These are phyloP conservation scores for Temnothorax longispinosus DNA, from an alignment of 1,140 invertebrate genomes.

Conservation along the genomic window DNA sequence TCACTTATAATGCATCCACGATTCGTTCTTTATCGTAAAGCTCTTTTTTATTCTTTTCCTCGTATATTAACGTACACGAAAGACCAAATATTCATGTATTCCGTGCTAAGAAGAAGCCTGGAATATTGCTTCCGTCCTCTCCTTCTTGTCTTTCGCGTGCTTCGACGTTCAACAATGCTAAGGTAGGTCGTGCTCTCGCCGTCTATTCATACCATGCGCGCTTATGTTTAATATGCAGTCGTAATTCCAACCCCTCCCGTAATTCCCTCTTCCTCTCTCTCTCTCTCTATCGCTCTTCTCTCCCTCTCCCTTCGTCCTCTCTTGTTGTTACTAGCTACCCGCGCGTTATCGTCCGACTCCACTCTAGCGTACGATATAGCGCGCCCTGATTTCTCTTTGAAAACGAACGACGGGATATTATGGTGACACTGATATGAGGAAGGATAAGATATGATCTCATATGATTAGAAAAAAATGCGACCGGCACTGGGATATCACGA, in stretches of 20 bases:
- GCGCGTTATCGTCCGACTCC: conserved; percentile 49
- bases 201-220: conserved; percentile 39
- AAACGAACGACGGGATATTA: conserved; percentile 28
- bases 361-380: conserved; percentile 40
- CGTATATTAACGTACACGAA: background rate
- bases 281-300: background rate
- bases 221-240: conserved; percentile 45
- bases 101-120: background rate
- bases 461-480: conserved; percentile 4
- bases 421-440: conserved; percentile 28
- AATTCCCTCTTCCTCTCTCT: background rate
- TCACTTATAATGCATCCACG: background rate
- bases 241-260: conserved; percentile 22
- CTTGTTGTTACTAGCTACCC: conserved; percentile 29
- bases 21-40: conserved; percentile 5
- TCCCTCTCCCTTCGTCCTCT: background rate
- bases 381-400: conserved; percentile 48
- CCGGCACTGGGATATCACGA: background rate
- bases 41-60: background rate
- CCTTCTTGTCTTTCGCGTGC: background rate
- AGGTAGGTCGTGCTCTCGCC: conserved; percentile 2
- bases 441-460: conserved; percentile 22
- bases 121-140: conserved; percentile 26
- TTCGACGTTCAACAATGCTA: conserved; percentile 39
- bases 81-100: conserved; percentile 17